Conservation (phyloP, 1,140 invertebrate genomes). For the Holcopasites calliopsidis region DNA sequence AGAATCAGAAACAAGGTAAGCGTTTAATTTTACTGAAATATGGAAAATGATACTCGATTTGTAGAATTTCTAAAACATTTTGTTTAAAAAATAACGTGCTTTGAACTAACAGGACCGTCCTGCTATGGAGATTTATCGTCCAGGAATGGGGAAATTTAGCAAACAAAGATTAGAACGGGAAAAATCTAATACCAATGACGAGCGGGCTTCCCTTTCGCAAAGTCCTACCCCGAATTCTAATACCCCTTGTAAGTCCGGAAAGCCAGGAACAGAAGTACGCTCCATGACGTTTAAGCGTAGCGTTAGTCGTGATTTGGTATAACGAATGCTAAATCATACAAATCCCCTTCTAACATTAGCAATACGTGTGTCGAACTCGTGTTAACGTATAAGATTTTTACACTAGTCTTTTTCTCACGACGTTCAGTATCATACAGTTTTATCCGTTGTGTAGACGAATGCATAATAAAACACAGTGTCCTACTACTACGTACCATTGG, state of each 20-base stretch:
- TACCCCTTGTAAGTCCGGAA: constrained; percentile 59
- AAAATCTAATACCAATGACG: constrained; percentile 76
- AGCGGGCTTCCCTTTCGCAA: constrained; percentile 72
- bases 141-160: constrained; percentile 87
- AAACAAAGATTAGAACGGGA: constrained; percentile 84
- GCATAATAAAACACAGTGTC: constrained; percentile 43
- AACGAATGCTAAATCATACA: constrained; percentile 30
- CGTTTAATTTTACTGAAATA: constrained; percentile 21
- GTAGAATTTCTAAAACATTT: not conserved
- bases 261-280: constrained; percentile 72
- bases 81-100: constrained; percentile 2
- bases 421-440: constrained; percentile 19
- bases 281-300: constrained; percentile 79
- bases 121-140: constrained; percentile 86
- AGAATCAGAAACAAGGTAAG: constrained; percentile 85
- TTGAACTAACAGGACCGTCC: constrained; percentile 83
- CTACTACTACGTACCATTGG: constrained; percentile 13
- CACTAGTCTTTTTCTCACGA: constrained; percentile 36
- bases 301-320: constrained; percentile 73
- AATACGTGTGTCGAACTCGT: constrained; percentile 14
- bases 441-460: constrained; percentile 40
- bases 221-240: constrained; percentile 71
- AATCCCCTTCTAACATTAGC: constrained; percentile 14
- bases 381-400: constrained; percentile 51
- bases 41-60: not conserved